phyloP scores from a whole-genome alignment of 1,140 invertebrate species.

The Elysia chlorotica region DNA sequence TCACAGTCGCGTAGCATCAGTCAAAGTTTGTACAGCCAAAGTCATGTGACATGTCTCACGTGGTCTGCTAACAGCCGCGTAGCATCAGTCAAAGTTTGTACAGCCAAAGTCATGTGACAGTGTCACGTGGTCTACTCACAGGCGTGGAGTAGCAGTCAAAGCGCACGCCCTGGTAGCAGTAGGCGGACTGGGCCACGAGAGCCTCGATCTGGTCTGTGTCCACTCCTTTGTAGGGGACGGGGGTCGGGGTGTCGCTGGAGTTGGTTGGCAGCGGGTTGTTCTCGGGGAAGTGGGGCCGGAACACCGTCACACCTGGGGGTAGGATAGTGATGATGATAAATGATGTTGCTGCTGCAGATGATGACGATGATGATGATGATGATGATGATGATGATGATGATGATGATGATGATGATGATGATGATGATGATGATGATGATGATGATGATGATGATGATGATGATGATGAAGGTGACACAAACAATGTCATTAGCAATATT shows the following conservation, averaged over 20 bases:
- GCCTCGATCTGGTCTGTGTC: conserved; percentile 30
- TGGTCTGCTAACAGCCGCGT: too few species aligned
- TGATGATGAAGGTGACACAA: conserved; percentile 9
- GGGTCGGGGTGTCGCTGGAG: background rate
- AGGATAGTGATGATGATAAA: background rate
- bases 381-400: background rate
- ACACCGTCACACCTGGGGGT: background rate
- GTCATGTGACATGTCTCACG: too few species aligned
- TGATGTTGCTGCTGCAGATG: background rate
- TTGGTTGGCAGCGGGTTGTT: background rate
- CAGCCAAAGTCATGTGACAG: too few species aligned
- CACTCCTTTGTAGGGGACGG: conserved; percentile 31
- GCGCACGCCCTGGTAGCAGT: conserved; percentile 40
- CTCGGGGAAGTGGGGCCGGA: background rate
- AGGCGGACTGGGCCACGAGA: conserved; percentile 24
- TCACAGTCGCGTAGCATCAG: too few species aligned
- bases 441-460: conserved; percentile 4
- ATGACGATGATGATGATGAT: background rate
- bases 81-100: too few species aligned
- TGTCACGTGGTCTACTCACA: too few species aligned
- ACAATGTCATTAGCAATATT: conserved; percentile 12
- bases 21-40: too few species aligned
- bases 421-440: background rate
- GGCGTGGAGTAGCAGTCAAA: conserved; percentile 36
- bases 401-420: too few species aligned